Evolutionary conservation across 2,113 vertebrate species (phyloP), one percentile per base, ranked within the genome.

Genomic region (Blennius ocellaris): DNA sequence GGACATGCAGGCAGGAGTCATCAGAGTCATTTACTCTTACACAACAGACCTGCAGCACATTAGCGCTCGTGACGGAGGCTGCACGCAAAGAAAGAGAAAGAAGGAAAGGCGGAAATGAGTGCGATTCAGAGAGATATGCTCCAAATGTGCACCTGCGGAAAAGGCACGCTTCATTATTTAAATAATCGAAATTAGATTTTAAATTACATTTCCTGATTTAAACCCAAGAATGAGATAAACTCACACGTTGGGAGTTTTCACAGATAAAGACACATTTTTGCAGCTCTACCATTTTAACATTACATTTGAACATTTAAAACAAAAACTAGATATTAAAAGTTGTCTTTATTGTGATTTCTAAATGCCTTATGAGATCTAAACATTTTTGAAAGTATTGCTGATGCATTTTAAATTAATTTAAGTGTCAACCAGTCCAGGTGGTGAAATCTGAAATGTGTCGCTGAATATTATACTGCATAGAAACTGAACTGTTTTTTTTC

Each of bases 11-110:
- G 60, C 45, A 73, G 39, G 69, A 53, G 61, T 75, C 76, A 67
- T 66, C 74, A 61, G 53, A 65, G 67, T 79, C 54, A 72, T 85
- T 83, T 66, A 74, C 58, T 67, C 14, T 67, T 49, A 67, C 69
- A 81, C 83, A 83, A 79, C 7, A 73, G 60, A 79, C 77, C 60
- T 11, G 78, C 63, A 82, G 71, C 68, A 38, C 55, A 64, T 67
- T 66, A 66, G 65, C 30, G 76, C 58, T 41, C 6, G 6, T 15
- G 61, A 62, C 51, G 81, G 63, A 71, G 48, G 69, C 44, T 11
- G 51, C 12, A 51, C 21, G 21, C 2, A 30, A 59, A 82, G 40
- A 40, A 16, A 53, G 55, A 54, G 43, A 12, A 36, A 16, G 47
- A 48, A 40, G 21, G 30, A 37, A 17, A n/a, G 1, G 9, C 9